A percentile compares a stretch with the other conserved stretches of the same genome.
These are phyloP conservation scores for Ptychochromis oligacanthus DNA, from an alignment of 2,113 vertebrate genomes.

Conservation along the genomic window DNA sequence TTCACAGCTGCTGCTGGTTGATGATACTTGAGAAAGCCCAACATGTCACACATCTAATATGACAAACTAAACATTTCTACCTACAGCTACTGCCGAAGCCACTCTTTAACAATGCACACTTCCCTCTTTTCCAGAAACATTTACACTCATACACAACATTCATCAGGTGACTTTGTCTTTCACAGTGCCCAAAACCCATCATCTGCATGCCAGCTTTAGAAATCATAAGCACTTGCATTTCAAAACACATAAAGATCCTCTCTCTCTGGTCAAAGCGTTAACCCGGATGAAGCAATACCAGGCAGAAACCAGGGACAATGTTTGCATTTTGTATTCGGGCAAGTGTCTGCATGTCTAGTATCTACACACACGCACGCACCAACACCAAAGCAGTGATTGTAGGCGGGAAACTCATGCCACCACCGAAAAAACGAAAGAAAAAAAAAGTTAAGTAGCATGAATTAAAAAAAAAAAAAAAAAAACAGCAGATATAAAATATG, in stretches of 20 bases:
- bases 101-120: background rate
- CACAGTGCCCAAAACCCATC: background rate
- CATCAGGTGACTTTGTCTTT: constrained; percentile 1
- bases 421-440: background rate
- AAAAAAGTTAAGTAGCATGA: background rate
- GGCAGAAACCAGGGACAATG: background rate
- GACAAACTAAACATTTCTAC: background rate
- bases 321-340: constrained; percentile 1
- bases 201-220: constrained; percentile 3
- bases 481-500: background rate
- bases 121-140: background rate
- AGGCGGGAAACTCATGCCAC: background rate
- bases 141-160: background rate
- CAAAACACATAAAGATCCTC: constrained; percentile 25
- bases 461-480: background rate
- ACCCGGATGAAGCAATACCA: constrained; percentile 1
- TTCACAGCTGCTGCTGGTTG: background rate
- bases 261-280: background rate
- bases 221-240: constrained; percentile 11
- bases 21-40: background rate
- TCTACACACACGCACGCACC: background rate
- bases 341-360: background rate
- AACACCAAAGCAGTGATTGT: background rate
- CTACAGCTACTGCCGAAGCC: background rate
- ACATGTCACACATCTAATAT: background rate